Base-by-base conservation (phyloP, 2,888 invertebrate genomes). In the Lutraria lutraria region DNA sequence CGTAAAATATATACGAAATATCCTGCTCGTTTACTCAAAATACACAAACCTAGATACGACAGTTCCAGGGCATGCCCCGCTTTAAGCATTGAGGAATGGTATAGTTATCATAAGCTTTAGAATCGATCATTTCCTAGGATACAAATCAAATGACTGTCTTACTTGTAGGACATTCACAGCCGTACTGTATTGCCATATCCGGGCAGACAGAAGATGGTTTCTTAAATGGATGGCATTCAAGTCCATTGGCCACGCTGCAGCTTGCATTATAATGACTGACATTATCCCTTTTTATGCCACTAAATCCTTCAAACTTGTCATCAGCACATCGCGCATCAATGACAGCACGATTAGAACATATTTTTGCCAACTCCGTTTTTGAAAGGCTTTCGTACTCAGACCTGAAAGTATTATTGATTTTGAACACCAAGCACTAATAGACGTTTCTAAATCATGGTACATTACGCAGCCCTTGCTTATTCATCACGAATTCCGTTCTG, bases 171-270 rank as follows among this genome's bases (percentile, higher is more conserved):
- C 76, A 76, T 19, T 76, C 76, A 31, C 76, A 76, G 6, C 76
- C 76, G 34, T 76, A 76, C 31, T 76, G 76, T 31, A 76, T 76
- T 6, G 76, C 76, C 76, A 76, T 76, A 34, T 76, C 76, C 1
- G 76, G 76, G 31, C 76, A 76, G 2, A 25, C 25, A 10, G 0
- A 19, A 1, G 29, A 21, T 16, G 16, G 3, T 3, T 34, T 76
- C 31, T 31, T 31, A 6, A 76, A 34, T 13, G 76, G 76, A 34
- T 76, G 76, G 31, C 76, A 76, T 16, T 19, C 76, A 16, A 76
- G 34, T 0, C 76, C 76, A 76, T 31, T 31, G 8, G 29, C 76
- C 0, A 76, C 76, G 16, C 31, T 25, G 15, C 76, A 76, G 16
- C 8, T 25, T 3, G 76, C 76, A 31, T 34, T 19, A 25, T 76